These are phyloP conservation scores for Nothoprocta pentlandii DNA, from an alignment of 2,113 vertebrate genomes.

Conservation along the genomic window DNA sequence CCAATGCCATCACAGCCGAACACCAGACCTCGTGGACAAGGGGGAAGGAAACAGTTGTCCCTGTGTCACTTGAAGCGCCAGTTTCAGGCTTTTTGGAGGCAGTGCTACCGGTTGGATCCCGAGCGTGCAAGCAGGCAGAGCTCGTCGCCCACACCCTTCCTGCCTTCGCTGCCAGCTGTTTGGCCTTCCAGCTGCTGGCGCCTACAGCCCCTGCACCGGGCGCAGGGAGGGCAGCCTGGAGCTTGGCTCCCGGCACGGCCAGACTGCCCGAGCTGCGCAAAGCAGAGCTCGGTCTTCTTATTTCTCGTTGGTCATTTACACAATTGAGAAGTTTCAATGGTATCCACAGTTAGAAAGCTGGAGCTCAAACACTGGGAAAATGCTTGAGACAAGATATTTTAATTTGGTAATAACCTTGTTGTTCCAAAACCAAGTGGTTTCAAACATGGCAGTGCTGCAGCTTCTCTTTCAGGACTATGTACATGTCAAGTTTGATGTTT, in stretches of 20 bases:
- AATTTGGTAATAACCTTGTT: conserved; percentile 51
- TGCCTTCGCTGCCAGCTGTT: background rate
- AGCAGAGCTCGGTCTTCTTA: background rate
- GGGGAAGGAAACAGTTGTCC: background rate
- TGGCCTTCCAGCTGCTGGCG: background rate
- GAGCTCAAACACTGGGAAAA: background rate
- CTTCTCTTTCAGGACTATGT: conserved; percentile 76
- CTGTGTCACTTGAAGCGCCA: background rate
- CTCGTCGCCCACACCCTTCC: background rate
- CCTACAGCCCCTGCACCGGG: background rate
- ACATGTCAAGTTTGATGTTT: conserved; percentile 81
- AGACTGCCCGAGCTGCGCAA: background rate
- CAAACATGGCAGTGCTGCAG: conserved; percentile 62
- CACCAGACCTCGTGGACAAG: accelerated
- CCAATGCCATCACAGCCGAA: accelerated
- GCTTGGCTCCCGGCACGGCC: accelerated
- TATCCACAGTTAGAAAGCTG: background rate
- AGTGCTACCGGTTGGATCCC: background rate
- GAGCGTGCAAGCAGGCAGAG: background rate
- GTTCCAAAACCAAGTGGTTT: conserved; percentile 71
- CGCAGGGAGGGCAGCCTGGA: background rate
- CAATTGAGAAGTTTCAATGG: background rate
- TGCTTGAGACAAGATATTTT: conserved; percentile 50
- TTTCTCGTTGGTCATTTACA: background rate
- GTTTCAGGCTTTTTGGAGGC: background rate